A percentile compares a stretch with the other conserved stretches of the same genome.
These are phyloP conservation scores for Murina feae DNA, from an alignment of 2,113 vertebrate genomes.

Conservation along the genomic window DNA sequence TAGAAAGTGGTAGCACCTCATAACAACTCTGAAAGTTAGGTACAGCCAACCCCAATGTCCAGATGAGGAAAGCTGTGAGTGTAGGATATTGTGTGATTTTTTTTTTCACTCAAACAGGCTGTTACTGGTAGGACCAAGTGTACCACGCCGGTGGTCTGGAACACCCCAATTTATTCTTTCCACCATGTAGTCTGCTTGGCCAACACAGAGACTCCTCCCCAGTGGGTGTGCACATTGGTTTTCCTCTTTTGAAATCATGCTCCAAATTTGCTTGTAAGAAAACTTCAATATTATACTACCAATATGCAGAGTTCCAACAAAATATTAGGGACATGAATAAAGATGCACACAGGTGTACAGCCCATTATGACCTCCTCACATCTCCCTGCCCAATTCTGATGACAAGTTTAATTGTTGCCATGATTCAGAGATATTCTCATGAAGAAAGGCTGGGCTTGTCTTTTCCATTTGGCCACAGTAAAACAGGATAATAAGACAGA, in stretches of 20 bases:
- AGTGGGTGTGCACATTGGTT: background rate
- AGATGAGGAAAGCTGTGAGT: background rate
- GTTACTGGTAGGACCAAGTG: background rate
- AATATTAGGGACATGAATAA: background rate
- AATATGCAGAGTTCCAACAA: background rate
- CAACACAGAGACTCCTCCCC: background rate
- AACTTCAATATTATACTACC: background rate
- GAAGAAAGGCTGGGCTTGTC: background rate
- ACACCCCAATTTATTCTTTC: background rate
- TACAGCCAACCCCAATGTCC: background rate
- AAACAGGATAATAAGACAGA: background rate
- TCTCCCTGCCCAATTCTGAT: background rate
- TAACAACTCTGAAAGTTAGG: background rate
- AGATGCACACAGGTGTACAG: background rate
- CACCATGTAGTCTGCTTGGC: accelerated
- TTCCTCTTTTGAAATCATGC: constrained; percentile 18
- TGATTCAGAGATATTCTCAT: background rate
- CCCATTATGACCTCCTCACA: background rate
- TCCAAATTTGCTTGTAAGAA: background rate
- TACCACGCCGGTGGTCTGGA: background rate
- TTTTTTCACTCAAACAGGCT: background rate
- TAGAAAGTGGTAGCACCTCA: background rate
- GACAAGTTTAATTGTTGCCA: background rate
- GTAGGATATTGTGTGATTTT: background rate
- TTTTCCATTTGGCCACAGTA: background rate